Base-by-base conservation (phyloP, 1,140 invertebrate species). In the Pectinophora gossypiella region DNA sequence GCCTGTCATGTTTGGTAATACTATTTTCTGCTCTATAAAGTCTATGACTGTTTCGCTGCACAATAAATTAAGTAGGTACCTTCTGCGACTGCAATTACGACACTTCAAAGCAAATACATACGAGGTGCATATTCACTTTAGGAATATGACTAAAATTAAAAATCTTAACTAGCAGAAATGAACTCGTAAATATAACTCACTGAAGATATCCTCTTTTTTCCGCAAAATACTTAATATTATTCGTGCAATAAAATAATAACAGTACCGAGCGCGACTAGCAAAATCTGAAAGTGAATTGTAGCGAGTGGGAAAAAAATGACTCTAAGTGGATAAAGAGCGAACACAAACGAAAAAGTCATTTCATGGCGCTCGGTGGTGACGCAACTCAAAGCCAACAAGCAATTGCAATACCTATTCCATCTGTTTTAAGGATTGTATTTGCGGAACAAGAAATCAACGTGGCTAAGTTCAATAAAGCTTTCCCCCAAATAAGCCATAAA, bases 401-500 rank as follows among this genome's bases (percentile, higher is more conserved):
- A 40, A 71, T 40, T 61, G 44, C 38, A 42, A 49, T 56, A 32
- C 58, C 40, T 78, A 52, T 32, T 6, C 13, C 15, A 16, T 27
- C 36, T 9, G 40, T 9, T 16, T 50, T 76, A 81, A 69, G 68
- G 66, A 58, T 49, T 36, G 62, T 43, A 72, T 70, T 82, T 56
- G 76, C 58, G 12, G 22, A 56, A 51, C 61, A 52, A 46, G 49
- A 21, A 55, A 53, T 62, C 68, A 70, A 68, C 76, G 74, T 80
- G 76, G 76, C 72, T 73, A 78, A 80, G 72, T 79, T 74, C 81
- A 85, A 83, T 86, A 86, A 83, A 82, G 76, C 74, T 83, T 85
- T 86, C 77, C 80, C 82, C 83, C 80, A 84, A 85, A 86, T 86
- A 86, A 86, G 83, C 83, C 64, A 86, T 86, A 83, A 86, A 86